Conservation (phyloP, 2,797 vertebrate genomes). For the Denticeps clupeoides region DNA sequence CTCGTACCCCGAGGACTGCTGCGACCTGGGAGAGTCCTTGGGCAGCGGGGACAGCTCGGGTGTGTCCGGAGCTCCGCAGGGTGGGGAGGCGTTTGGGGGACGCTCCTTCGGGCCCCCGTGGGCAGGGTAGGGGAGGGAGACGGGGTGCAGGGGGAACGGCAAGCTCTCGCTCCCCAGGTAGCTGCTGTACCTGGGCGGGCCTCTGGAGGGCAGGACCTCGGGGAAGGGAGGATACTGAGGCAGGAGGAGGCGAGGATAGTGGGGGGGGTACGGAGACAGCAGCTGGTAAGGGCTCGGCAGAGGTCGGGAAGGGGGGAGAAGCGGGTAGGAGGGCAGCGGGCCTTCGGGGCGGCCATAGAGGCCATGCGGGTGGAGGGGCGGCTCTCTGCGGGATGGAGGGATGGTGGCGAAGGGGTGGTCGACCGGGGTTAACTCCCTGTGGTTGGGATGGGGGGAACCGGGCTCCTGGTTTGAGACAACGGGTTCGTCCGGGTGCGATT, state of each 20-base stretch:
- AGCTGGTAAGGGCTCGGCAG: constrained; percentile 48
- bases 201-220: constrained; percentile 37
- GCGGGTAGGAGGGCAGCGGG: constrained; percentile 44
- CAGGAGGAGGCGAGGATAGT: constrained; percentile 43
- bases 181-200: constrained; percentile 25
- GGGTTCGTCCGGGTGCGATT: constrained; percentile 26
- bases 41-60: constrained; percentile 53
- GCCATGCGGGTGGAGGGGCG: constrained; percentile 49
- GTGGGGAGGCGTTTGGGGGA: constrained; percentile 44
- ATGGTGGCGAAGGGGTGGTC: constrained; percentile 15
- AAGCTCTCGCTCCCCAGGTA: constrained; percentile 40
- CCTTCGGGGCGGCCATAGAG: constrained; percentile 49
- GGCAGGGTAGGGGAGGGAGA: constrained; percentile 31
- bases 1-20: constrained; percentile 34
- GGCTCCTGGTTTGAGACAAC: not conserved
- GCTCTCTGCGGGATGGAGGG: constrained; percentile 26
- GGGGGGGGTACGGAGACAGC: constrained; percentile 42
- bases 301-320: constrained; percentile 46
- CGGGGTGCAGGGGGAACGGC: constrained; percentile 36
- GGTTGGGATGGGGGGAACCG: constrained; percentile 3
- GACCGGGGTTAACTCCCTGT: constrained; percentile 8
- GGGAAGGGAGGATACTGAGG: constrained; percentile 48
- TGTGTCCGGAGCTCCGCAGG: constrained; percentile 43
- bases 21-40: constrained; percentile 23
- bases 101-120: constrained; percentile 52